A percentile compares a stretch with the other conserved stretches of the same genome.
phyloP scores from a whole-genome alignment of 2,797 vertebrate genomes.

The Liasis olivaceus region DNA sequence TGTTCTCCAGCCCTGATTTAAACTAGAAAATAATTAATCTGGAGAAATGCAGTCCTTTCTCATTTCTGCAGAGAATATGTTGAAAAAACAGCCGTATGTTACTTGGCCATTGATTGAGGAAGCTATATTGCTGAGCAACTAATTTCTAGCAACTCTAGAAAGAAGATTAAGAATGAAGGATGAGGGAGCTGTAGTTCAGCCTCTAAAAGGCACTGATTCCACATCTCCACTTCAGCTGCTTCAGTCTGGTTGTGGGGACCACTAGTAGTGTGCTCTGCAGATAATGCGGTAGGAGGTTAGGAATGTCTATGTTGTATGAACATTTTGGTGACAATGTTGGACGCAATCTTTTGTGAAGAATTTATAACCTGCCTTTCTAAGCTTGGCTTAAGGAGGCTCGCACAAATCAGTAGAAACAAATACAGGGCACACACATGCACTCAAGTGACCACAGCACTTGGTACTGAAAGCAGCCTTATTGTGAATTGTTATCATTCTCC shows the following conservation, averaged over 20 bases:
- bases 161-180: neutral
- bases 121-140: neutral
- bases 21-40: neutral
- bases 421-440: neutral
- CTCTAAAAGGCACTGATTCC: neutral
- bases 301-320: neutral
- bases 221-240: neutral
- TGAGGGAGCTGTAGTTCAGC: neutral
- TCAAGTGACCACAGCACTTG: neutral
- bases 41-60: neutral
- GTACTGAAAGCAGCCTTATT: too few relatives aligned
- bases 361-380: neutral
- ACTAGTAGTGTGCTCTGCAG: neutral
- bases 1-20: neutral
- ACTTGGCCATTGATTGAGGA: neutral
- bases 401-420: neutral
- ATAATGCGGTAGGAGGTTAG: neutral
- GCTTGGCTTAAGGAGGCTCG: neutral
- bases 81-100: neutral
- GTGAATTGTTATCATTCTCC: too few relatives aligned
- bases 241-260: neutral
- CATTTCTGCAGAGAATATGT: neutral
- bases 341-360: neutral
- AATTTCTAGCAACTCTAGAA: neutral
- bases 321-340: neutral